Base-by-base conservation (phyloP, 2,797 vertebrate species). In the Helostoma temminkii region DNA sequence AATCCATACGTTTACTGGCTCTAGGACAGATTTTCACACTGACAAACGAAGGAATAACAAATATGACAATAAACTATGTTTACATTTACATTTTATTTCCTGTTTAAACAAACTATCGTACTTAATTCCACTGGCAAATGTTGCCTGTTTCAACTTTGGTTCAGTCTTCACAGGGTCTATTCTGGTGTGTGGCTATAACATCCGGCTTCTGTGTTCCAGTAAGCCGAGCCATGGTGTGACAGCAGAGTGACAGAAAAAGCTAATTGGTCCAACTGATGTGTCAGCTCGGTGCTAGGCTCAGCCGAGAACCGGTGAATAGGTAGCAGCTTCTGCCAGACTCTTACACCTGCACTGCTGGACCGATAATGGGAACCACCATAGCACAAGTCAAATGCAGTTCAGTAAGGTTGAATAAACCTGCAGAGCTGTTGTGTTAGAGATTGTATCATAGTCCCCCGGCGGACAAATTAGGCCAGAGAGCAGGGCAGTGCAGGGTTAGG, bases 221-320 rank as follows among this genome's bases (percentile, higher is more conserved):
- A 48, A 65, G 57, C 71, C 52, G 45, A 77, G 64, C 55, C 25
- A n/a, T 19, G 26, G 16, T 65, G 69, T 78, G 66, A 80, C 82
- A 82, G 88, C 71, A 60, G 71, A 84, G 63, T 76, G 78, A 75
- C 68, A 66, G 74, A 65, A 76, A 62, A 76, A 80, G 66, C 70
- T 89, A 90, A 88, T 83, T 89, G 86, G 88, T 84, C 71, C 71
- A 83, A 77, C 68, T 74, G 81, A 78, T 81, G 68, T 88, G 89
- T 86, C 80, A 74, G 66, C 15, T 42, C 47, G 45, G 63, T 60
- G 83, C 62, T 66, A 61, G 54, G 60, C 74, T 83, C 75, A 71
- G 71, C 49, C 36, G 71, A 75, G 84, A 77, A 58, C 68, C 46
- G 36, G 67, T 28, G 60, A 77, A 79, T 21, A 71, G 76, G 74